Percentiles rank a stretch among this genome's conserved stretches.
phyloP scores from a whole-genome alignment of 1,140 invertebrate species.

The Antheraea mylitta region DNA sequence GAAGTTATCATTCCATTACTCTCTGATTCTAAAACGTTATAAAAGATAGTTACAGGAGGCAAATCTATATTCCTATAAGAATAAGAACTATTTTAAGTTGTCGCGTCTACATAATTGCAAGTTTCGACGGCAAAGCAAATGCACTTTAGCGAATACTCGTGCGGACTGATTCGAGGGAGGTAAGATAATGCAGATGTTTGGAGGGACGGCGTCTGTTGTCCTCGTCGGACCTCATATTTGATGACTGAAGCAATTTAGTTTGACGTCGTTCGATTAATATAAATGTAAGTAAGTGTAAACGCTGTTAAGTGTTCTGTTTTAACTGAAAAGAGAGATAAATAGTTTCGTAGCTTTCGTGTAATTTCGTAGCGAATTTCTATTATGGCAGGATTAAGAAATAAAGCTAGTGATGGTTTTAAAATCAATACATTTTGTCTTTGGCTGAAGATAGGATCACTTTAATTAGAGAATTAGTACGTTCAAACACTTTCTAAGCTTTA shows the following conservation, averaged over 20 bases:
- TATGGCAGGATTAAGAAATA: no score
- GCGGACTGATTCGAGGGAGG: conserved; percentile 62
- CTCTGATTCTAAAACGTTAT: not conserved
- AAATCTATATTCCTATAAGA: not conserved
- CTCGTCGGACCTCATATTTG: conserved; percentile 42
- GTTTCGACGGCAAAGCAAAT: conserved; percentile 49
- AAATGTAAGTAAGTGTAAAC: conserved; percentile 37
- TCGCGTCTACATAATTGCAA: conserved; percentile 38
- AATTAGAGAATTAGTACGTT: no score
- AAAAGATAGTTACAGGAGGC: not conserved
- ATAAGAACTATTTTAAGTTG: not conserved
- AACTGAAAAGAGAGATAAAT: not conserved
- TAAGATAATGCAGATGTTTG: conserved; percentile 73
- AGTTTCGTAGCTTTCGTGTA: no score
- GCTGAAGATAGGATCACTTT: no score
- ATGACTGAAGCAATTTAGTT: conserved; percentile 64
- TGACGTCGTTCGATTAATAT: conserved; percentile 71
- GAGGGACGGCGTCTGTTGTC: conserved; percentile 35
- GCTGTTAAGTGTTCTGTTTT: not conserved
- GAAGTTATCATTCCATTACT: not conserved
- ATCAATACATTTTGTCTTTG: no score
- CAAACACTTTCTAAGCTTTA: no score
- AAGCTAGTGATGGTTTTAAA: no score
- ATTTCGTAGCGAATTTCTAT: no score
- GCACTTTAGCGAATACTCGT: conserved; percentile 69